These are phyloP conservation scores for Sciurus niger DNA, from an alignment of 2,113 vertebrate genomes.

Conservation along the genomic window DNA sequence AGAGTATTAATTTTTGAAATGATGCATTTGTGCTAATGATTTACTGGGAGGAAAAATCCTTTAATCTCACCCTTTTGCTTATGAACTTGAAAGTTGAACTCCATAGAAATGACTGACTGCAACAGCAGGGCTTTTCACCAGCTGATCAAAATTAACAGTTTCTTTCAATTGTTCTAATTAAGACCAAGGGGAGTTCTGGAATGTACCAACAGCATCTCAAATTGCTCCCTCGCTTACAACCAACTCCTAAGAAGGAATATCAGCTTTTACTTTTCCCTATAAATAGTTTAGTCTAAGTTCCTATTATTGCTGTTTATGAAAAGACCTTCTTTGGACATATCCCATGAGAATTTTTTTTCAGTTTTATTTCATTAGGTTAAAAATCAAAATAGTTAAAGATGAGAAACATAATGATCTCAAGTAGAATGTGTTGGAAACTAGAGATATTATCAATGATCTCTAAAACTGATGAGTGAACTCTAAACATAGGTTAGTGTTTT, in stretches of 20 bases:
- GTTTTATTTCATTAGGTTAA: constrained; percentile 74
- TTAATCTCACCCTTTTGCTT: constrained; percentile 76
- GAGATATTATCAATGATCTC: neutral
- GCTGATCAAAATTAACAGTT: constrained; percentile 89
- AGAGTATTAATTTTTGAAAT: constrained; percentile 86
- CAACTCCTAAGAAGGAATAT: constrained; percentile 71
- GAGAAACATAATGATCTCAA: constrained; percentile 73
- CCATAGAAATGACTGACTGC: constrained; percentile 83
- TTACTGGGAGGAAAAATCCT: constrained; percentile 80
- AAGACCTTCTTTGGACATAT: constrained; percentile 39
- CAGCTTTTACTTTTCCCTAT: constrained; percentile 78
- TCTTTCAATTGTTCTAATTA: constrained; percentile 90
- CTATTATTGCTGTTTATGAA: constrained; percentile 70
- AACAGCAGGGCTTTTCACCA: constrained; percentile 84
- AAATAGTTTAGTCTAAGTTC: constrained; percentile 85
- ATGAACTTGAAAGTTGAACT: constrained; percentile 86
- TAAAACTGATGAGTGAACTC: neutral
- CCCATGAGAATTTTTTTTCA: constrained; percentile 50
- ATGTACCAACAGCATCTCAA: constrained; percentile 86
- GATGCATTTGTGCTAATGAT: constrained; percentile 86
- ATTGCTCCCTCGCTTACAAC: constrained; percentile 83
- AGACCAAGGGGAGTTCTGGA: constrained; percentile 89
- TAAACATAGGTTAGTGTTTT: constrained; percentile 8
- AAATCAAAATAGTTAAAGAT: constrained; percentile 62
- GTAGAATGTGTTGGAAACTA: constrained; percentile 57